Evolutionary conservation across 1,140 invertebrate species (phyloP).

Genomic region (Microvelia longipes): DNA sequence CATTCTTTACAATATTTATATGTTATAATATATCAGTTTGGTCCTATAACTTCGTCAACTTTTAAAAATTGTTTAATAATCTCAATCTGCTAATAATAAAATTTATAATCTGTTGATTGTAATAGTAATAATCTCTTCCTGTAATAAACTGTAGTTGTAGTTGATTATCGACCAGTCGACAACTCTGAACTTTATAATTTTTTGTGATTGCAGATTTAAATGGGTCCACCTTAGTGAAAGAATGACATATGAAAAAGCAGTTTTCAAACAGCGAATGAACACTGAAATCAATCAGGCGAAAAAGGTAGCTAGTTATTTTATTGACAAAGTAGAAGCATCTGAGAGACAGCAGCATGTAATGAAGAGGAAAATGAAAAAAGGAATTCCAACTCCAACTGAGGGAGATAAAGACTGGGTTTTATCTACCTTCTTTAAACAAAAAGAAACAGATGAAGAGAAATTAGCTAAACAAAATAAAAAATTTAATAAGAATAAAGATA

Average conservation of each 20-base stretch:
- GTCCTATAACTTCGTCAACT: no score
- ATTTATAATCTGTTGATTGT: no score
- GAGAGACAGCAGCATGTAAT: slow-evolving; percentile 12
- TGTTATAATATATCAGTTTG: no score
- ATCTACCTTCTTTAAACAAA: slow-evolving; percentile 10
- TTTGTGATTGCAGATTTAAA: slow-evolving; percentile 53
- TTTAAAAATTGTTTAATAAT: no score
- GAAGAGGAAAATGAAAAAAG: slow-evolving; percentile 11
- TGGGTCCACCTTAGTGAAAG: slow-evolving; percentile 89
- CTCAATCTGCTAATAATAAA: no score
- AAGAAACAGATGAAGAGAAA: slow-evolving; percentile 16
- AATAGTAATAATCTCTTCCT: no score
- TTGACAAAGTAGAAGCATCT: slow-evolving; percentile 20
- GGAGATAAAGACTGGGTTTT: background rate
- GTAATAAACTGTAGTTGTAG: no score
- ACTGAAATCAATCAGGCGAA: slow-evolving; percentile 83
- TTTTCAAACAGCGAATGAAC: slow-evolving; percentile 66
- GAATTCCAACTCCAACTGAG: background rate
- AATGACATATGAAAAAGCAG: slow-evolving; percentile 78
- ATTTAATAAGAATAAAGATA: slow-evolving; percentile 2
- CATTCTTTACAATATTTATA: no score
- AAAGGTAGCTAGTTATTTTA: slow-evolving; percentile 46
- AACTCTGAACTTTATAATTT: no score
- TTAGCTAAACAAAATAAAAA: slow-evolving; percentile 9
- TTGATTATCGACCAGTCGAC: no score